These are phyloP conservation scores for Marisa cornuarietis DNA, from an alignment of 1,140 invertebrate genomes.

Conservation along the genomic window DNA sequence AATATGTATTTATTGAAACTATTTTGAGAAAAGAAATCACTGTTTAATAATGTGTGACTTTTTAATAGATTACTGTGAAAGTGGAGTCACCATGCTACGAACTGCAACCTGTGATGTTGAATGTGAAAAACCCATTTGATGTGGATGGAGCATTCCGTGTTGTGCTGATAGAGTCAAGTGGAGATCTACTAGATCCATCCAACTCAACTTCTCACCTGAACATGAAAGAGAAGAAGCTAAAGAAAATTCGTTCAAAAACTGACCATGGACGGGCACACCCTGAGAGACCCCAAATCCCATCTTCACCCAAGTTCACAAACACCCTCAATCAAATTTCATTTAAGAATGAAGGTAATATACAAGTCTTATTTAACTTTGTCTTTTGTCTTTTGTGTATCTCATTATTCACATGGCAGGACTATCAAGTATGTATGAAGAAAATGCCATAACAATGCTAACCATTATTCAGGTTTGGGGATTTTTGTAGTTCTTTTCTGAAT, in stretches of 20 bases:
- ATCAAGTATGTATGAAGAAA: background rate
- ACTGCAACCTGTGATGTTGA: slow-evolving; percentile 55
- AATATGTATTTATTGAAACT: too few species aligned
- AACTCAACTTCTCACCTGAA: slow-evolving; percentile 38
- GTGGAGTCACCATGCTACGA: slow-evolving; percentile 62
- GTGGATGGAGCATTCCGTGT: slow-evolving; percentile 60
- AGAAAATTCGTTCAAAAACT: slow-evolving; percentile 45
- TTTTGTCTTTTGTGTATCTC: background rate
- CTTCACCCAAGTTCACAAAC: slow-evolving; percentile 24
- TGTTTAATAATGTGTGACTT: too few species aligned
- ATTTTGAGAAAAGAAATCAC: too few species aligned
- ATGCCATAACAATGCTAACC: too few species aligned
- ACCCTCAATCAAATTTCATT: slow-evolving; percentile 18
- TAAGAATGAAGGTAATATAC: slow-evolving; percentile 29
- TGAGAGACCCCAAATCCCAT: slow-evolving; percentile 45
- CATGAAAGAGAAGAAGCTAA: slow-evolving; percentile 37
- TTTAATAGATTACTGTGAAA: slow-evolving; percentile 51
- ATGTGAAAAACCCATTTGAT: slow-evolving; percentile 59
- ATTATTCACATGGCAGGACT: background rate
- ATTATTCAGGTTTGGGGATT: too few species aligned
- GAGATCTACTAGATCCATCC: slow-evolving; percentile 39
- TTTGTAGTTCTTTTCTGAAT: too few species aligned
- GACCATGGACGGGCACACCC: slow-evolving; percentile 50
- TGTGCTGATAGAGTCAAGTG: slow-evolving; percentile 55
- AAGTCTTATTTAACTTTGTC: background rate